phyloP scores from a whole-genome alignment of 2,797 vertebrate genomes.

The Neosilurus mollespiculum region DNA sequence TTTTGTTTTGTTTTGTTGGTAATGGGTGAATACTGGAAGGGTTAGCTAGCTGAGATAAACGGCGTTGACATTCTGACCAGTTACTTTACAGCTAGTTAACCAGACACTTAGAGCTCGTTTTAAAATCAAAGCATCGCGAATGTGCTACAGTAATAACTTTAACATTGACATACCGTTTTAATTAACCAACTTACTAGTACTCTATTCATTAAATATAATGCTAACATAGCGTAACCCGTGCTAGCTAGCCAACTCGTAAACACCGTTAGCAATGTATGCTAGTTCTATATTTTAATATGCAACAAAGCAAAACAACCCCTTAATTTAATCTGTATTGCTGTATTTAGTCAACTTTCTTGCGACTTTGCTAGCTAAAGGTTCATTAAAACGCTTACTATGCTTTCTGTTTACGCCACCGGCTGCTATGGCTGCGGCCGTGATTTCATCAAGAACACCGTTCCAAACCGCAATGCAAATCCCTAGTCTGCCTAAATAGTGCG shows the following conservation, averaged over 20 bases:
- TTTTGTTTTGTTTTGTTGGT: too few species aligned
- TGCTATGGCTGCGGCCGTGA: slow-evolving; percentile 56
- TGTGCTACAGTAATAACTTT: background rate
- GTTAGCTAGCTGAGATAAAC: background rate
- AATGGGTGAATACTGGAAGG: background rate
- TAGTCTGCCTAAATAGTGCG: background rate
- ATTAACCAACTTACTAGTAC: background rate
- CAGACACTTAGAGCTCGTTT: background rate
- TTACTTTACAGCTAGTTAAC: slow-evolving; percentile 16
- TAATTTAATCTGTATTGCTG: too few species aligned
- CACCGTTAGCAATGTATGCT: background rate
- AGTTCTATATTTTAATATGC: background rate
- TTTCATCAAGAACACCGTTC: slow-evolving; percentile 24
- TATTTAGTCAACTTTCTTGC: background rate
- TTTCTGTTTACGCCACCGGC: slow-evolving; percentile 55
- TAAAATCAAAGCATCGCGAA: background rate
- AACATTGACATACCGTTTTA: background rate
- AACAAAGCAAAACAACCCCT: background rate
- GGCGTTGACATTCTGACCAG: background rate
- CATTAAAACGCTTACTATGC: background rate
- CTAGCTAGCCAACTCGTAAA: background rate
- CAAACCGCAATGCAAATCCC: background rate
- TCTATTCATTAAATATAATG: background rate
- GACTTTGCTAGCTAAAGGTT: background rate
- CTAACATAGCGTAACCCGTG: background rate